Evolutionary conservation across 2,888 invertebrate species (phyloP), one percentile per base, ranked within the genome.

Genomic region (Metopia argyrocephala): DNA sequence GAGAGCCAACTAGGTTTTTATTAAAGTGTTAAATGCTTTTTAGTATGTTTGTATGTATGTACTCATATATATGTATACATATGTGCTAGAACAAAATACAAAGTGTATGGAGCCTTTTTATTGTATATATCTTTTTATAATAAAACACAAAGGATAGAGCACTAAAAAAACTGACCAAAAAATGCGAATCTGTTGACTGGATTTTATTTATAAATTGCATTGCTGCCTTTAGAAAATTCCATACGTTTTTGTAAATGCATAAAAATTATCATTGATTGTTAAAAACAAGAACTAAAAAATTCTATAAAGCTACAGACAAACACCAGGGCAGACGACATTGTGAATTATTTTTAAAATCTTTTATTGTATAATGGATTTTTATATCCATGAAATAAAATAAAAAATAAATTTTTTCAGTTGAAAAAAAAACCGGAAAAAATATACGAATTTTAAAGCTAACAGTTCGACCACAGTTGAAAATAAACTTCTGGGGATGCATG

Each of bases 161-260:
- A 28, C 45, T 21, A 38, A 25, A 54, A 23, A 54, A 54, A 23
- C 4, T 45, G 15, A 12, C 12, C 31, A 31, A 31, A 12, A 12
- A 7, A 12, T 31, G 31, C 31, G 31, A 28, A 46, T 68, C 27
- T 66, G 38, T 28, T 64, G 45, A n/a, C 45, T 52, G 52, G 18
- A 45, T 38, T 27, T 45, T 25, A 68, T 68, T 76, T n/a, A 12
- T 57, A 23, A 64, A 12, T 45, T 45, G 18, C 48, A 52, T 57
- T 50, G 64, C 21, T 48, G 59, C 59, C 70, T 75, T 70, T 75
- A 70, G 61, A 38, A 75, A 70, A 66, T 70, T 70, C 66, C 70
- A 79, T 71, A 71, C 61, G 59, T 71, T 79, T 78, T 70, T 79
- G 21, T 46, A 27, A 74, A 75, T 45, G 28, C 20, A 54, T 25